Conservation (phyloP, 2,888 invertebrate species). For the Synanthedon tipuliformis region DNA sequence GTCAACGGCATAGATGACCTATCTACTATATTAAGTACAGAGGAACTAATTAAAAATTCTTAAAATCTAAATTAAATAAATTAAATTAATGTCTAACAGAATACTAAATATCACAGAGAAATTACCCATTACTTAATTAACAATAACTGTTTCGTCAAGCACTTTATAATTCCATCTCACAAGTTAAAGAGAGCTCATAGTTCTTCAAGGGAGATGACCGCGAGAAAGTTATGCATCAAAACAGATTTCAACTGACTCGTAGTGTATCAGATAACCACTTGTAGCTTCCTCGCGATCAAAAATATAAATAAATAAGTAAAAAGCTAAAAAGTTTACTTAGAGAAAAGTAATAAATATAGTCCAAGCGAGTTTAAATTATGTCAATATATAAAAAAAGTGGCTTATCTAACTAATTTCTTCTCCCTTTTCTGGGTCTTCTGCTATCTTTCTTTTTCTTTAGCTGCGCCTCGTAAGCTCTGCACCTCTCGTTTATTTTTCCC, state of each 20-base stretch:
- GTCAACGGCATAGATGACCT: slow-evolving; percentile 1
- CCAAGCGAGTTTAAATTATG: neutral
- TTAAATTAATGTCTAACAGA: slow-evolving; percentile 58
- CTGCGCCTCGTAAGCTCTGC: slow-evolving; percentile 32
- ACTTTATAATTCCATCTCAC: slow-evolving; percentile 36
- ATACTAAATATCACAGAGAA: slow-evolving; percentile 70
- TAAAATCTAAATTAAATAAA: slow-evolving; percentile 59
- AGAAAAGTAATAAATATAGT: neutral
- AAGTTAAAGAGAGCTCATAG: slow-evolving; percentile 12
- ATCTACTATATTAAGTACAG: slow-evolving; percentile 24
- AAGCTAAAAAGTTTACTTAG: slow-evolving; percentile 4
- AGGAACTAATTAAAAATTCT: slow-evolving; percentile 49
- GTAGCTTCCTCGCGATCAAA: slow-evolving; percentile 11
- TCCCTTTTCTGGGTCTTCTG: slow-evolving; percentile 17
- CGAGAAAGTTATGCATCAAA: neutral
- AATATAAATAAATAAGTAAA: slow-evolving; percentile 31
- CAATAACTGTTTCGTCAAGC: slow-evolving; percentile 58
- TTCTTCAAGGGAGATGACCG: neutral
- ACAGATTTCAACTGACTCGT: neutral
- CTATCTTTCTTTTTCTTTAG: slow-evolving; percentile 34
- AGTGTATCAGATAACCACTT: neutral
- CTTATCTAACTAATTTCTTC: slow-evolving; percentile 5
- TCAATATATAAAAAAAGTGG: neutral
- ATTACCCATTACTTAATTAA: slow-evolving; percentile 68
- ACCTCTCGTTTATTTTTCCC: slow-evolving; percentile 19